Evolutionary conservation across 2,888 invertebrate species (phyloP).

Genomic region (Hedya salicella): DNA sequence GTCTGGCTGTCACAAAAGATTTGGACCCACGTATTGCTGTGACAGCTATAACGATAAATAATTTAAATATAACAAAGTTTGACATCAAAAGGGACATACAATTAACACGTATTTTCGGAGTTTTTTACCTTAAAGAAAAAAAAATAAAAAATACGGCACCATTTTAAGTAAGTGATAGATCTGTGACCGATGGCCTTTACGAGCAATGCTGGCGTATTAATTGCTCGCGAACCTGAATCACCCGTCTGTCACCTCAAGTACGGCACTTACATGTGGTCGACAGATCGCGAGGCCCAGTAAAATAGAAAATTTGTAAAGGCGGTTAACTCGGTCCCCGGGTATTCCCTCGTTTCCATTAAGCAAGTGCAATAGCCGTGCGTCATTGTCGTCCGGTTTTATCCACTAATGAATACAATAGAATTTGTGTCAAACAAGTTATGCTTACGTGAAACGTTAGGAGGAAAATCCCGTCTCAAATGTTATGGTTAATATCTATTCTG

Average conservation of each 20-base stretch:
- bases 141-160: no score
- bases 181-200: no score
- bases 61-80: no score
- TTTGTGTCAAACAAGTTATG: neutral
- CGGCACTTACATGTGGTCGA: no score
- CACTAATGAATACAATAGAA: neutral
- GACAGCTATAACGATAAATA: no score
- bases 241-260: neutral
- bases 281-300: neutral
- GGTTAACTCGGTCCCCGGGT: constrained; percentile 8
- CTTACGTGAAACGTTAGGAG: constrained; percentile 13
- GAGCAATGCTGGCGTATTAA: no score
- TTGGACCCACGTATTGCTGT: no score
- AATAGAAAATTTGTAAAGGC: constrained; percentile 8
- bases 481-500: neutral
- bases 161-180: no score
- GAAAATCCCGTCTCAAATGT: constrained; percentile 6
- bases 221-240: neutral
- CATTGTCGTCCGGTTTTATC: constrained; percentile 20
- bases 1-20: no score
- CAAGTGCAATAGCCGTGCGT: constrained; percentile 21
- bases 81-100: no score
- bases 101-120: no score
- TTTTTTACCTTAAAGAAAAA: no score
- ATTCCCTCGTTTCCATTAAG: constrained; percentile 24